phyloP scores from a whole-genome alignment of 2,797 vertebrate genomes.

The Meriones psammophilus region DNA sequence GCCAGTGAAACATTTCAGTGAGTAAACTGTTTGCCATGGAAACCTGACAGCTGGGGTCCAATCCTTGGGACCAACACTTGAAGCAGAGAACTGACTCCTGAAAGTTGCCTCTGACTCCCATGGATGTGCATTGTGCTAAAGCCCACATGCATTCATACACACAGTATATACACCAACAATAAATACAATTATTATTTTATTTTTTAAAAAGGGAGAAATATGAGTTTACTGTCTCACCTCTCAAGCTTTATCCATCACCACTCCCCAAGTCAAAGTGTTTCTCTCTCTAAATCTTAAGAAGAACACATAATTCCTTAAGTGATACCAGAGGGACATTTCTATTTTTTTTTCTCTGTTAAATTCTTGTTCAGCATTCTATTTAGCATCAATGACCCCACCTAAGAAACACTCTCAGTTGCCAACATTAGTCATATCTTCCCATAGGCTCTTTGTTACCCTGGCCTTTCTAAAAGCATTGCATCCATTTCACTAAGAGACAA shows the following conservation, averaged over 20 bases:
- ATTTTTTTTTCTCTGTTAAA: background rate
- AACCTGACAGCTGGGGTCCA: background rate
- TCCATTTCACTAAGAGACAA: background rate
- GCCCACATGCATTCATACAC: no score
- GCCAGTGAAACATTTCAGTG: background rate
- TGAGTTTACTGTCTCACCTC: background rate
- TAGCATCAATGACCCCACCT: background rate
- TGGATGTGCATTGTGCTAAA: no score
- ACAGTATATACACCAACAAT: background rate
- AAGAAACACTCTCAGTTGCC: background rate
- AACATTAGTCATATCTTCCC: background rate
- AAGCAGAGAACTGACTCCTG: background rate
- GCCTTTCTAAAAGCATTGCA: background rate
- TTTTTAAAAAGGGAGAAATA: background rate
- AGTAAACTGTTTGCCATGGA: no score
- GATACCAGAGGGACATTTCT: background rate
- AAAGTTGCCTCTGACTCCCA: background rate
- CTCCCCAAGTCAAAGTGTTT: background rate
- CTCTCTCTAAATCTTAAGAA: background rate
- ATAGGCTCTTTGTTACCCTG: background rate
- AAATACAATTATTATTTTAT: background rate
- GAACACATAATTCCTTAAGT: background rate
- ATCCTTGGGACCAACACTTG: background rate
- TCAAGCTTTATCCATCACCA: background rate
- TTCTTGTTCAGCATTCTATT: constrained; percentile 33